Evolutionary conservation across 2,797 vertebrate species (phyloP).

Genomic region (Diplodus sargus): DNA sequence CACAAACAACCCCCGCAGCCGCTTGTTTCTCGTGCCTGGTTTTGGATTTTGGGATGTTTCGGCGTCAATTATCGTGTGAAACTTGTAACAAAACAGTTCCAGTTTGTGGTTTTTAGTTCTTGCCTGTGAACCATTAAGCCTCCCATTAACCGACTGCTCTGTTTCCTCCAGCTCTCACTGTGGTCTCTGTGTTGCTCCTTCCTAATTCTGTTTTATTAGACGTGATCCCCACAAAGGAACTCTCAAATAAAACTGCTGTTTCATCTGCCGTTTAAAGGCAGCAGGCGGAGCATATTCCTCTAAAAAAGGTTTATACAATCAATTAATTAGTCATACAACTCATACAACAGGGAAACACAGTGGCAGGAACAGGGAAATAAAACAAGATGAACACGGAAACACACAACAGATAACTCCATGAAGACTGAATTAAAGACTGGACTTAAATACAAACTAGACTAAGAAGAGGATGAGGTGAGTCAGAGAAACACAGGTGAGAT

Average conservation of each 20-base stretch:
- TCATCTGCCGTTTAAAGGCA: constrained; percentile 11
- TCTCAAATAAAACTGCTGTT: constrained; percentile 20
- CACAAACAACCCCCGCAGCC: neutral
- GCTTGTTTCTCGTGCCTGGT: constrained; percentile 5
- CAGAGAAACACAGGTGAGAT: too few relatives aligned
- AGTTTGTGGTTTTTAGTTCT: constrained; percentile 25
- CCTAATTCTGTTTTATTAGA: constrained; percentile 31
- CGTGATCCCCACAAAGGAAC: neutral
- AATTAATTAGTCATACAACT: neutral
- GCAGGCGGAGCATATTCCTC: neutral
- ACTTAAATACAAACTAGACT: too few relatives aligned
- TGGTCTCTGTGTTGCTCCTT: neutral
- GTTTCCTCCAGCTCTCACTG: constrained; percentile 8
- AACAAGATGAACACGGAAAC: too few relatives aligned
- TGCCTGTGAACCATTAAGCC: constrained; percentile 27
- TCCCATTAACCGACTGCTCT: neutral
- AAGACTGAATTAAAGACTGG: too few relatives aligned
- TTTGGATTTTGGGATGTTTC: constrained; percentile 2
- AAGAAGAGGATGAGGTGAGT: too few relatives aligned
- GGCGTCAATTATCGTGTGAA: constrained; percentile 26
- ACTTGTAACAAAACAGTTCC: constrained; percentile 3
- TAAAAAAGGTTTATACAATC: constrained; percentile 2
- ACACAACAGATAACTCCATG: too few relatives aligned
- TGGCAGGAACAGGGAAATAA: too few relatives aligned
- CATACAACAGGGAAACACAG: too few relatives aligned